phyloP scores from a whole-genome alignment of 2,797 vertebrate species.

The Xiphorhynchus erythropygius region DNA sequence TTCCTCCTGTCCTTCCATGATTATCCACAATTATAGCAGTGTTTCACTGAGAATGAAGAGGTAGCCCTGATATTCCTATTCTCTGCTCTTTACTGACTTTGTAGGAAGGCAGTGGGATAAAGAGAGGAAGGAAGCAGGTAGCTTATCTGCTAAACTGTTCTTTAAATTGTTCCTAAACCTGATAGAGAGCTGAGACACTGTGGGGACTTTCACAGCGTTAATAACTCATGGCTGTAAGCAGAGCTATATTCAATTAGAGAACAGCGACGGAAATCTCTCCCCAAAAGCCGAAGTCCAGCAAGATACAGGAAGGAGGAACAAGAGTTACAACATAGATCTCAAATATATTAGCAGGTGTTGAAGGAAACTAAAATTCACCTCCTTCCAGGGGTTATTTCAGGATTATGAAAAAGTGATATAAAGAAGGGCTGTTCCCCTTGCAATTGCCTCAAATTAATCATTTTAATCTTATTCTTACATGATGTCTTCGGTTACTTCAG shows the following conservation, averaged over 20 bases:
- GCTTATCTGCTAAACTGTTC: background rate
- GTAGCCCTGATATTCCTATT: background rate
- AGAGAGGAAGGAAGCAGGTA: background rate
- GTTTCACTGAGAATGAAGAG: background rate
- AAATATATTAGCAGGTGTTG: conserved; percentile 37
- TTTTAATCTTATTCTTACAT: conserved; percentile 39
- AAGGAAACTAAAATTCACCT: background rate
- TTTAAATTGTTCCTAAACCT: background rate
- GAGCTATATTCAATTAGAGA: background rate
- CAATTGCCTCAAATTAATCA: conserved; percentile 10
- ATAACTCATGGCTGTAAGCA: background rate
- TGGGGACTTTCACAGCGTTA: background rate
- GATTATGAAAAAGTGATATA: conserved; percentile 30
- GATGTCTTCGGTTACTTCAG: background rate
- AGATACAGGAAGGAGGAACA: background rate
- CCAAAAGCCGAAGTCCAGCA: background rate
- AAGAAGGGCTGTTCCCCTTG: conserved; percentile 8
- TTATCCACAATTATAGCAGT: background rate
- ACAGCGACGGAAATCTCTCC: background rate
- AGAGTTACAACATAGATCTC: background rate
- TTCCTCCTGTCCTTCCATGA: background rate
- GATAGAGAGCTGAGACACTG: background rate
- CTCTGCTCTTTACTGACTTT: background rate
- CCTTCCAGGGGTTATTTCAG: conserved; percentile 9
- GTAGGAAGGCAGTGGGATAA: background rate